Conservation (phyloP, 2,797 vertebrate genomes). For the Cossypha heuglini region DNA sequence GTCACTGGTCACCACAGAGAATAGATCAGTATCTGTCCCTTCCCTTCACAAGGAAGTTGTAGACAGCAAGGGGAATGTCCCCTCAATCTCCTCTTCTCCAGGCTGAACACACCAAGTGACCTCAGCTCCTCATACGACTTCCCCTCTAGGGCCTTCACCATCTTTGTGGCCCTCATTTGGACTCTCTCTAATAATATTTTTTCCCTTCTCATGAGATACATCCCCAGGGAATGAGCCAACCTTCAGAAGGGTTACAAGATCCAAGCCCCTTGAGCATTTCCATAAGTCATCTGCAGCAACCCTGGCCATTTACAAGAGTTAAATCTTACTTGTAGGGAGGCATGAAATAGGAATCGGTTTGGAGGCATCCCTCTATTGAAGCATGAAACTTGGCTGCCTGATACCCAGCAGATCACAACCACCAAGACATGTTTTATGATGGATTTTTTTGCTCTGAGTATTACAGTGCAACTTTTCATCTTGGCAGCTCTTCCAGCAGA, state of each 20-base stretch:
- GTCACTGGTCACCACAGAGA: background rate
- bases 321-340: background rate
- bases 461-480: background rate
- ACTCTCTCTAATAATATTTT: background rate
- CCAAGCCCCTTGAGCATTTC: background rate
- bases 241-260: background rate
- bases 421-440: background rate
- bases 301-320: background rate
- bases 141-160: background rate
- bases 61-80: background rate
- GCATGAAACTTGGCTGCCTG: background rate
- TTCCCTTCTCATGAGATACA: background rate
- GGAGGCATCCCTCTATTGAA: background rate
- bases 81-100: background rate
- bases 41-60: accelerated
- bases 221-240: background rate
- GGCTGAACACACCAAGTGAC: background rate
- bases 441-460: background rate
- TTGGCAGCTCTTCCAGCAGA: background rate
- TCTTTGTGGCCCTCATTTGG: background rate
- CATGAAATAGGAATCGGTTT: background rate
- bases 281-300: background rate
- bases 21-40: background rate
- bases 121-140: background rate
- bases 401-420: background rate